Evolutionary conservation across 2,888 invertebrate species (phyloP).

Genomic region (Lobophora halterata): DNA sequence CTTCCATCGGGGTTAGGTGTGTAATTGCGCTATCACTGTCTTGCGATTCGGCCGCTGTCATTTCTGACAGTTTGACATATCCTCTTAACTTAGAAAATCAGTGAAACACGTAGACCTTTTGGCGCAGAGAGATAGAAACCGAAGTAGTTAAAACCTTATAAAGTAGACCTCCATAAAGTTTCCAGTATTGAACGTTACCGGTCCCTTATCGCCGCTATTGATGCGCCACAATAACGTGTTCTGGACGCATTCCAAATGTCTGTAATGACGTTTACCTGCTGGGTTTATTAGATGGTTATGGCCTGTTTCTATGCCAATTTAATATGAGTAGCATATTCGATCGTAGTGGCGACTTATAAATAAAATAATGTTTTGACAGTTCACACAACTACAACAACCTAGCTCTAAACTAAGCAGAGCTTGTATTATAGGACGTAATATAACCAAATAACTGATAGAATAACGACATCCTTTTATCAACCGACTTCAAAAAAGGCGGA

Average conservation of each 20-base stretch:
- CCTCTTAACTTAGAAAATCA: neutral
- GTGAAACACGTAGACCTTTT: neutral
- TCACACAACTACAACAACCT: too few species aligned
- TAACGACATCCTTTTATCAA: too few species aligned
- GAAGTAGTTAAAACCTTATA: constrained; percentile 18
- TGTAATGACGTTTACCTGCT: constrained; percentile 24
- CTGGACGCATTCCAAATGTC: constrained; percentile 29
- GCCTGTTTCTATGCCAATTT: constrained; percentile 13
- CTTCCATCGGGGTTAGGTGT: too few species aligned
- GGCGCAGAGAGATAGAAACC: neutral
- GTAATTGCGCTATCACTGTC: too few species aligned
- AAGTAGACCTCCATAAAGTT: constrained; percentile 7
- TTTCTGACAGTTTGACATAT: neutral
- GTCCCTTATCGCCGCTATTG: constrained; percentile 21
- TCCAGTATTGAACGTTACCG: constrained; percentile 13
- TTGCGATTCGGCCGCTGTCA: too few species aligned
- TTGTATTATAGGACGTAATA: too few species aligned
- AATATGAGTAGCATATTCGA: constrained; percentile 13
- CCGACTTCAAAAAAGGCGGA: too few species aligned
- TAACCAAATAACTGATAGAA: too few species aligned
- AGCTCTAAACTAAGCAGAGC: too few species aligned
- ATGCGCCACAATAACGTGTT: constrained; percentile 25
- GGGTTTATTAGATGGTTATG: constrained; percentile 20
- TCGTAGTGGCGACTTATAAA: too few species aligned
- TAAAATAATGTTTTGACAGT: too few species aligned